phyloP scores from a whole-genome alignment of 1,140 invertebrate genomes.

The Drosophila suzukii region DNA sequence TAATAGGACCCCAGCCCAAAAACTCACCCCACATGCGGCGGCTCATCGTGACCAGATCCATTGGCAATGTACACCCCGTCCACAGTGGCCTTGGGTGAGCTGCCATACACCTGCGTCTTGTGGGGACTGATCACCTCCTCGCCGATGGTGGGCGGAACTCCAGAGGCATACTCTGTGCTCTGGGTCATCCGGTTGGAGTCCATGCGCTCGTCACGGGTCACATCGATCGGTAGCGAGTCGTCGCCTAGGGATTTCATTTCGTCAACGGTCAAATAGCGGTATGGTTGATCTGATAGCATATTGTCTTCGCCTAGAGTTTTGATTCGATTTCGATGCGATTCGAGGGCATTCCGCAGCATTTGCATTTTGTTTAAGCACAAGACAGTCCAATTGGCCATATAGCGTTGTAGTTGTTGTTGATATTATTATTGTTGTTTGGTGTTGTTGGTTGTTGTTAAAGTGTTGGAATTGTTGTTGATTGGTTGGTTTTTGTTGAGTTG shows the following conservation, averaged over 20 bases:
- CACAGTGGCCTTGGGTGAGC: conserved; percentile 71
- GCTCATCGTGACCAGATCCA: conserved; percentile 86
- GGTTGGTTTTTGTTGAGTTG: conserved; percentile 56
- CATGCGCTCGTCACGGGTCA: conserved; percentile 93
- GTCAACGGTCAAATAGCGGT: conserved; percentile 95
- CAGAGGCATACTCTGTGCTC: conserved; percentile 82
- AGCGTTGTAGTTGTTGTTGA: conserved; percentile 59
- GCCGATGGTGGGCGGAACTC: conserved; percentile 85
- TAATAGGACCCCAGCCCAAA: not conserved
- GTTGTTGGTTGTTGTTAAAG: conserved; percentile 34
- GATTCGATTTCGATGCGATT: conserved; percentile 53
- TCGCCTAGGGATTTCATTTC: conserved; percentile 97
- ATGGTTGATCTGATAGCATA: conserved; percentile 95
- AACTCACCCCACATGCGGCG: conserved; percentile 91
- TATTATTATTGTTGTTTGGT: conserved; percentile 39
- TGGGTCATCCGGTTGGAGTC: conserved; percentile 86
- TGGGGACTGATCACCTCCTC: conserved; percentile 88
- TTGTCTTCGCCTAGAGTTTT: conserved; percentile 91
- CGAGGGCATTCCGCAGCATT: conserved; percentile 70
- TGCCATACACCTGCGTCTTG: conserved; percentile 87
- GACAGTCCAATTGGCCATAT: conserved; percentile 78
- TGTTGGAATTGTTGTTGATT: conserved; percentile 48
- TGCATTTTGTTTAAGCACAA: conserved; percentile 77
- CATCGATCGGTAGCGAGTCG: conserved; percentile 96
- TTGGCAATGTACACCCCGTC: conserved; percentile 87